Evolutionary conservation across 2,888 invertebrate species (phyloP).

Genomic region (Leptinotarsa rubiginosa): DNA sequence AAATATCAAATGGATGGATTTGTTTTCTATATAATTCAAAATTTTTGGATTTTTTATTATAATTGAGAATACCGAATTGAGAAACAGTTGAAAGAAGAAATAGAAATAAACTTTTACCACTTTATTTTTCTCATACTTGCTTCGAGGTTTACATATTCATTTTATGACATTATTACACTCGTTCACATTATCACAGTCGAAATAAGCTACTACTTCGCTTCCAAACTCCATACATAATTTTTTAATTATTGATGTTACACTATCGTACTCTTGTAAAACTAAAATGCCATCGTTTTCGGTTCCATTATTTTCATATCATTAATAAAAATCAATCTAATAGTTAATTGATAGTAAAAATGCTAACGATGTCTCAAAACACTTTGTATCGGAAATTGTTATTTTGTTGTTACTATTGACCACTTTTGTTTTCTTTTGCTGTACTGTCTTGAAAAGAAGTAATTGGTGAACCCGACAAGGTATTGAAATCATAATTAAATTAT

Average conservation of each 20-base stretch:
- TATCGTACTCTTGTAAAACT: constrained; percentile 37
- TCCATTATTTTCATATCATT: background rate
- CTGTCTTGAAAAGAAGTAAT: background rate
- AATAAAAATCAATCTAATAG: constrained; percentile 28
- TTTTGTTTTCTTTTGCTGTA: too few relatives aligned
- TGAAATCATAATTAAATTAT: background rate
- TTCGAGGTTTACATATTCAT: constrained; percentile 1
- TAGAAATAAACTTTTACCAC: background rate
- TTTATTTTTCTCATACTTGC: constrained; percentile 14
- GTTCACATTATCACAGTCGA: constrained; percentile 34
- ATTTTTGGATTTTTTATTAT: too few relatives aligned
- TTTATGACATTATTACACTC: background rate
- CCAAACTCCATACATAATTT: constrained; percentile 37
- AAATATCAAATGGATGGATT: too few relatives aligned
- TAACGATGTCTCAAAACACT: constrained; percentile 16
- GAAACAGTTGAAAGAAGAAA: background rate
- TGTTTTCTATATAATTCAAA: too few relatives aligned
- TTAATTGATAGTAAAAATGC: constrained; percentile 25
- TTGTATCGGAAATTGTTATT: background rate
- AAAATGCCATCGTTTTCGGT: constrained; percentile 28
- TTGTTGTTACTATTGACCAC: background rate
- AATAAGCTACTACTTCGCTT: constrained; percentile 33
- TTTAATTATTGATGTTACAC: constrained; percentile 25
- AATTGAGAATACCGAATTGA: too few relatives aligned
- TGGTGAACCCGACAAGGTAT: background rate